These are phyloP conservation scores for Drosophila monieri DNA, from an alignment of 2,888 invertebrate species.

Conservation along the genomic window DNA sequence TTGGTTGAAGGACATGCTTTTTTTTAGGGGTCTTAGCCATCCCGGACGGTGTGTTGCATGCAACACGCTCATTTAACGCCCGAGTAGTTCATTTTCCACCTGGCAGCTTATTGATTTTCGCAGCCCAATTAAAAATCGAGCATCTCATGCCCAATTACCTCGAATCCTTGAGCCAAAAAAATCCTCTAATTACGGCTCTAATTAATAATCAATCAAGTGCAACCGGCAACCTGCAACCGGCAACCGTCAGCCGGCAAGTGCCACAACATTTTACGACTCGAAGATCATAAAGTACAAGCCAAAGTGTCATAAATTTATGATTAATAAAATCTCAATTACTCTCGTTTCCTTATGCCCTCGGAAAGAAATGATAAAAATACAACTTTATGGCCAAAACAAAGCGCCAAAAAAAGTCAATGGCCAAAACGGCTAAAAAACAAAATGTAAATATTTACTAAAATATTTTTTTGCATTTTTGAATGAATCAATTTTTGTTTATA, in stretches of 20 bases:
- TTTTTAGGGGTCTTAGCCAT: constrained; percentile 3
- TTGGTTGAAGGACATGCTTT: neutral
- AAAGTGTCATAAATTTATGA: constrained; percentile 24
- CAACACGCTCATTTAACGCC: constrained; percentile 58
- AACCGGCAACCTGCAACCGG: too few species aligned
- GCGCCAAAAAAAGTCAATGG: constrained; percentile 35
- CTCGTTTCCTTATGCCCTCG: constrained; percentile 24
- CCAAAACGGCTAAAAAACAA: constrained; percentile 30
- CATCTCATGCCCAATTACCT: constrained; percentile 64
- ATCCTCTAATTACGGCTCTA: constrained; percentile 3
- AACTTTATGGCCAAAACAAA: constrained; percentile 21
- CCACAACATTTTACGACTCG: neutral
- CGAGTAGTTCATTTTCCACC: constrained; percentile 22
- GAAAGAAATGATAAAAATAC: constrained; percentile 16
- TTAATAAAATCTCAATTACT: constrained; percentile 26
- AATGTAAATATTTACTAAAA: constrained; percentile 38
- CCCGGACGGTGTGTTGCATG: constrained; percentile 45
- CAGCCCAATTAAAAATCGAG: constrained; percentile 65
- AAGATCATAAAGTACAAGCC: neutral
- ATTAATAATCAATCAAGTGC: constrained; percentile 5
- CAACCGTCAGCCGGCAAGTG: neutral
- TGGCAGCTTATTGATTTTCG: constrained; percentile 63
- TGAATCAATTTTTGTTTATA: constrained; percentile 28
- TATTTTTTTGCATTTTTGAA: constrained; percentile 14
- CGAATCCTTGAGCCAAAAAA: constrained; percentile 1